Percentiles rank a stretch among this genome's conserved stretches.
phyloP scores from a whole-genome alignment of 2,797 vertebrate species.

The Momotus momota region DNA sequence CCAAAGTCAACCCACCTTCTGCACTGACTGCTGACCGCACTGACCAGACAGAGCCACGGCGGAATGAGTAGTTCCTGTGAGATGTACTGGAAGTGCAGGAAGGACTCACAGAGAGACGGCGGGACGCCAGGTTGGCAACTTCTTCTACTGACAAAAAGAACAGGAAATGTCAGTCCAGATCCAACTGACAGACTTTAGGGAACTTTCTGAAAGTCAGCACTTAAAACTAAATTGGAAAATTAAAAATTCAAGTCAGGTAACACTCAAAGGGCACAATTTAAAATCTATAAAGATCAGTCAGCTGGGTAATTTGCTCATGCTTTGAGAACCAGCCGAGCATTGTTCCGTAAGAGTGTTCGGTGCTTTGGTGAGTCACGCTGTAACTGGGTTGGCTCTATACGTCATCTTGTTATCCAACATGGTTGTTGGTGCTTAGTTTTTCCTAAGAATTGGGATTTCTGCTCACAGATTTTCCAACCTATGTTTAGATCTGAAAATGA shows the following conservation, averaged over 20 bases:
- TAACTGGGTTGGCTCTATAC: neutral
- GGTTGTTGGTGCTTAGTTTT: neutral
- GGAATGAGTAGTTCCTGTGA: conserved; percentile 97
- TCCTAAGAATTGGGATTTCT: neutral
- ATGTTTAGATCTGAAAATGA: neutral
- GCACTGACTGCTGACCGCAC: conserved; percentile 94
- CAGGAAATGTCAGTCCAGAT: conserved; percentile 62
- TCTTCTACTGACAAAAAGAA: conserved; percentile 94
- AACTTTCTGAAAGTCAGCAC: neutral
- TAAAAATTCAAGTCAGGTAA: neutral
- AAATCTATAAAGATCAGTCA: neutral
- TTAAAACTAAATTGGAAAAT: neutral
- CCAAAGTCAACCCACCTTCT: conserved; percentile 84
- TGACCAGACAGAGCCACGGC: conserved; percentile 95
- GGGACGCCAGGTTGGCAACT: conserved; percentile 95
- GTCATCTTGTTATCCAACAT: neutral
- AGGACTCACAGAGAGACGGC: conserved; percentile 95
- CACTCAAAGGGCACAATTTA: neutral
- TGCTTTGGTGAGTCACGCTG: neutral
- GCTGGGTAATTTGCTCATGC: neutral
- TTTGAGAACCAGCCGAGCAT: neutral
- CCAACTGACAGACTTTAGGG: neutral
- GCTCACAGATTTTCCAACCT: neutral
- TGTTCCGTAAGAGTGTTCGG: neutral
- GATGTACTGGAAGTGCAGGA: conserved; percentile 98